Conservation (phyloP, 2,797 vertebrate species). For the Phalloptychus januarius region DNA sequence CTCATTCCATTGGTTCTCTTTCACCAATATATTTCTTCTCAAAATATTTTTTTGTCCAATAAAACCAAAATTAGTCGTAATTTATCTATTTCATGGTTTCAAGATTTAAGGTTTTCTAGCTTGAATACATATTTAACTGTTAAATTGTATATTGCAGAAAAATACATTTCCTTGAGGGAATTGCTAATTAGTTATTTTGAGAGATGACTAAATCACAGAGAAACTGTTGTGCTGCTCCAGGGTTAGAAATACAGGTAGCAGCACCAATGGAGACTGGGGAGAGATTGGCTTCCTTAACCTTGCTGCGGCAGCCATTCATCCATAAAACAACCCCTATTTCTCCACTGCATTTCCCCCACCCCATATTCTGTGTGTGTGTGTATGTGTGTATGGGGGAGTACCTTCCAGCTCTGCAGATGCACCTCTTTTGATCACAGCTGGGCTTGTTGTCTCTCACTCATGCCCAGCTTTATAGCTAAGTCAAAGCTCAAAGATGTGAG, state of each 20-base stretch:
- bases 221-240: slow-evolving; percentile 34
- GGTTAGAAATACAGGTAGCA: slow-evolving; percentile 45
- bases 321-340: slow-evolving; percentile 46
- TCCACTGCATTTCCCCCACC: slow-evolving; percentile 18
- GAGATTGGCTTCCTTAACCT: slow-evolving; percentile 64
- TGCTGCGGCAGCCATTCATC: slow-evolving; percentile 66
- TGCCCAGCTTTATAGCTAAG: slow-evolving; percentile 46
- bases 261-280: slow-evolving; percentile 31
- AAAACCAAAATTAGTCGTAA: background rate
- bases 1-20: background rate
- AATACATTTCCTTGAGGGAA: slow-evolving; percentile 7
- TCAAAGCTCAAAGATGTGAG: slow-evolving; percentile 49
- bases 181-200: slow-evolving; percentile 21
- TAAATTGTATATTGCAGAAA: background rate
- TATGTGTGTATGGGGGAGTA: background rate
- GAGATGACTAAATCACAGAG: slow-evolving; percentile 34
- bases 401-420: slow-evolving; percentile 38
- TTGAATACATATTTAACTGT: background rate
- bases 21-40: background rate
- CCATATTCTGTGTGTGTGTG: background rate
- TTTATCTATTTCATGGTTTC: background rate
- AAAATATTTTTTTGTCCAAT: background rate
- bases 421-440: slow-evolving; percentile 65
- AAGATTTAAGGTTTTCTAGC: background rate
- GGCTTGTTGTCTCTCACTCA: slow-evolving; percentile 55